Conservation (phyloP, 2,888 invertebrate genomes). For the Cephus pulcher region DNA sequence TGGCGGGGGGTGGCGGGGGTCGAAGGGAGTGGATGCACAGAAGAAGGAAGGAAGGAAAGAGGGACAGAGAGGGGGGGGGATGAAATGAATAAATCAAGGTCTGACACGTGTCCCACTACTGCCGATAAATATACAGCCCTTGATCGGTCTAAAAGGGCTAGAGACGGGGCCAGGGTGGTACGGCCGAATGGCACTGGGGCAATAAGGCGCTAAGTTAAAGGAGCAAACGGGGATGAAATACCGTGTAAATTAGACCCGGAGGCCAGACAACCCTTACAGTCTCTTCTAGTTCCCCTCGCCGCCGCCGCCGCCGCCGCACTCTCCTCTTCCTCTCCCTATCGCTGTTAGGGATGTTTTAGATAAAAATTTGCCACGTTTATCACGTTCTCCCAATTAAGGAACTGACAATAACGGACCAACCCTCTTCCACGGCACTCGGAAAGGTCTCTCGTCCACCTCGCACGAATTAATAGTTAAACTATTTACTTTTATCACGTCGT, state of each 20-base stretch:
- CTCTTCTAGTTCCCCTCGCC: too few species aligned
- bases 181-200: background rate
- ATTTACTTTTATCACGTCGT: slow-evolving; percentile 1
- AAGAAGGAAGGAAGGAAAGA: too few species aligned
- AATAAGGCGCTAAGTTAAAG: slow-evolving; percentile 11
- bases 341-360: background rate
- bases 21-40: background rate
- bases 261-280: too few species aligned
- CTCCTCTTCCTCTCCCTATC: too few species aligned
- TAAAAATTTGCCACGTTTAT: slow-evolving; percentile 20
- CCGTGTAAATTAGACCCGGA: too few species aligned
- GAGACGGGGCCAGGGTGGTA: background rate
- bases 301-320: too few species aligned
- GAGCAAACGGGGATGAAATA: slow-evolving; percentile 6
- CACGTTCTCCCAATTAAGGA: slow-evolving; percentile 16
- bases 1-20: background rate
- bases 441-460: too few species aligned
- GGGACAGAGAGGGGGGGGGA: too few species aligned
- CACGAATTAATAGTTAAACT: slow-evolving; percentile 5
- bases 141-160: slow-evolving; percentile 16
- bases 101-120: slow-evolving; percentile 8
- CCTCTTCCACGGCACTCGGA: background rate
- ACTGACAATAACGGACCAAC: slow-evolving; percentile 6
- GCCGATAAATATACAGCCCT: slow-evolving; percentile 30
- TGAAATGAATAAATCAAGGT: too few species aligned